These are phyloP conservation scores for Euleptes europaea DNA, from an alignment of 2,113 vertebrate species.

Conservation along the genomic window DNA sequence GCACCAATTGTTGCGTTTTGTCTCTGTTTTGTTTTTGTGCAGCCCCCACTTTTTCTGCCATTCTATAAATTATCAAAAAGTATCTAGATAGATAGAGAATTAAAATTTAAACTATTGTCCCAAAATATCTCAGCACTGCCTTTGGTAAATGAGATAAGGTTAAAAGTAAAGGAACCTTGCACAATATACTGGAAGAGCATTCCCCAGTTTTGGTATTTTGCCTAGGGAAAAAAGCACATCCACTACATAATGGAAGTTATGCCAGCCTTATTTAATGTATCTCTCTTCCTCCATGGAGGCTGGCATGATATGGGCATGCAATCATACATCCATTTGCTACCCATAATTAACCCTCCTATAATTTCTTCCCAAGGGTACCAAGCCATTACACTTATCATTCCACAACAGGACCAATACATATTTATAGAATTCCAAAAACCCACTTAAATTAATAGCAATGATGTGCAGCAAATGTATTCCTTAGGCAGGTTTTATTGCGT, in stretches of 20 bases:
- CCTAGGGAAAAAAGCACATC: neutral
- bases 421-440: neutral
- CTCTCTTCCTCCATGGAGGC: neutral
- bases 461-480: constrained; percentile 26
- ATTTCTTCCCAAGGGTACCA: constrained; percentile 6
- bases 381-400: neutral
- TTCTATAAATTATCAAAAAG: neutral
- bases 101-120: neutral
- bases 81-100: neutral
- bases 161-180: constrained; percentile 1
- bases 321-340: neutral
- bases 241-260: neutral
- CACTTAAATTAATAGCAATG: constrained; percentile 5
- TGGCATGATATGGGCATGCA: neutral
- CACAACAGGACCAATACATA: neutral
- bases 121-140: neutral
- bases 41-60: no score
- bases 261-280: neutral
- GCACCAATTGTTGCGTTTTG: no score
- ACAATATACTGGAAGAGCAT: neutral
- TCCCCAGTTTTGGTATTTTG: neutral
- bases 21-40: no score
- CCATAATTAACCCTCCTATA: constrained; percentile 33
- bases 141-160: neutral
- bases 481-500: constrained; percentile 17